These are phyloP conservation scores for Sparidentex hasta DNA, from an alignment of 2,797 vertebrate species.

Conservation along the genomic window DNA sequence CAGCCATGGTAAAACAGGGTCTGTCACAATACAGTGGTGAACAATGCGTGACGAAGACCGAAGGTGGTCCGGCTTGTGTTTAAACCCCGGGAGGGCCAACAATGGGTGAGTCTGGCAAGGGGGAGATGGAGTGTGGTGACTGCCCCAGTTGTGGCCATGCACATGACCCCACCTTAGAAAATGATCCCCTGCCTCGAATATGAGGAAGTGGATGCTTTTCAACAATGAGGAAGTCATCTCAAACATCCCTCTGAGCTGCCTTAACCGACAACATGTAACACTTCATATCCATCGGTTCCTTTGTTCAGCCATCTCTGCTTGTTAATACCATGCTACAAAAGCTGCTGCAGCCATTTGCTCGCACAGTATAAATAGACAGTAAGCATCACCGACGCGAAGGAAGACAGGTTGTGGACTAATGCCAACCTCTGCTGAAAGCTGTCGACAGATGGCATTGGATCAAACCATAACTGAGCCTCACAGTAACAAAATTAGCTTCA, in stretches of 20 bases:
- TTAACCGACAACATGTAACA: constrained; percentile 61
- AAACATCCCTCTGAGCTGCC: constrained; percentile 66
- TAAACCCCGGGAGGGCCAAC: constrained; percentile 61
- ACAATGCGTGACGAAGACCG: constrained; percentile 79
- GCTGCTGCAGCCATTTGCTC: constrained; percentile 83
- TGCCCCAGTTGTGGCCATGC: constrained; percentile 50
- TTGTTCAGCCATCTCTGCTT: constrained; percentile 76
- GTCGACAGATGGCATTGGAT: constrained; percentile 80
- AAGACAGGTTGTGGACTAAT: constrained; percentile 80
- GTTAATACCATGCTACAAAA: constrained; percentile 79
- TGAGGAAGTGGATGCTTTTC: constrained; percentile 73
- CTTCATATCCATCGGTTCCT: constrained; percentile 71
- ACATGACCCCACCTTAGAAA: constrained; percentile 59
- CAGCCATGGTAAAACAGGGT: constrained; percentile 72
- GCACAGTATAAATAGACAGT: constrained; percentile 85
- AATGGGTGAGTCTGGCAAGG: constrained; percentile 43
- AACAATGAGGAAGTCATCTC: constrained; percentile 76
- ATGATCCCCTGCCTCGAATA: constrained; percentile 35
- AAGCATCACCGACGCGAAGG: constrained; percentile 81
- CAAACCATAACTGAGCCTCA: constrained; percentile 72
- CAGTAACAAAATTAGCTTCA: constrained; percentile 67
- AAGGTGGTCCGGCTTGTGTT: constrained; percentile 82
- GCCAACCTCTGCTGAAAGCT: constrained; percentile 80
- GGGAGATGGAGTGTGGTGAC: not conserved
- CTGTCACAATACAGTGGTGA: constrained; percentile 76